phyloP scores from a whole-genome alignment of 2,888 invertebrate species.

The Loripinus fragilis region DNA sequence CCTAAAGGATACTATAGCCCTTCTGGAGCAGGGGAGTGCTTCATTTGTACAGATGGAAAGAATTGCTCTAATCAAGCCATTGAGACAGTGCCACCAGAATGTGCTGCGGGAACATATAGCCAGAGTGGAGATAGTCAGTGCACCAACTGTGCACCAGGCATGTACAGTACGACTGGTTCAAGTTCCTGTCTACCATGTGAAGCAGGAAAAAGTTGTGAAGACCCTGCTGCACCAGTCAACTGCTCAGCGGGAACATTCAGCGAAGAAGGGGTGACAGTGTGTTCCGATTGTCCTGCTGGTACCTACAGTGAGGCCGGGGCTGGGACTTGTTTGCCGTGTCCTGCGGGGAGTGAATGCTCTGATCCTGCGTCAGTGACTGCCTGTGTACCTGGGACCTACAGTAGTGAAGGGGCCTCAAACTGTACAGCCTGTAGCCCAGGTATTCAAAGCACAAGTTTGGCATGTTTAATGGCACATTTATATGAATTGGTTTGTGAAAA shows the following conservation, averaged over 20 bases:
- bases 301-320: slow-evolving; percentile 64
- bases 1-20: slow-evolving; percentile 39
- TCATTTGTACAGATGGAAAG: slow-evolving; percentile 51
- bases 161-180: slow-evolving; percentile 65
- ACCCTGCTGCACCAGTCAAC: slow-evolving; percentile 37
- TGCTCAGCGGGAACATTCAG: slow-evolving; percentile 66
- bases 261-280: slow-evolving; percentile 48
- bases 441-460: slow-evolving; percentile 31
- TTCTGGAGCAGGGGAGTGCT: slow-evolving; percentile 32
- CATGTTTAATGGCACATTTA: background rate
- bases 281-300: slow-evolving; percentile 53
- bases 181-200: slow-evolving; percentile 66
- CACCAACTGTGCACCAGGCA: slow-evolving; percentile 65
- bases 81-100: slow-evolving; percentile 60
- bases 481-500: too few relatives aligned
- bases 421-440: slow-evolving; percentile 66
- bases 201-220: slow-evolving; percentile 67
- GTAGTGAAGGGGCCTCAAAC: slow-evolving; percentile 36
- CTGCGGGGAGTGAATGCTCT: slow-evolving; percentile 70
- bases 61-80: slow-evolving; percentile 45
- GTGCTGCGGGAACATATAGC: slow-evolving; percentile 74
- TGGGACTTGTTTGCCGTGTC: slow-evolving; percentile 69
- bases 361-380: slow-evolving; percentile 43
- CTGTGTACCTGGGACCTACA: slow-evolving; percentile 56
- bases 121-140: slow-evolving; percentile 70